phyloP scores from a whole-genome alignment of 2,797 vertebrate species.

The Argya squamiceps region DNA sequence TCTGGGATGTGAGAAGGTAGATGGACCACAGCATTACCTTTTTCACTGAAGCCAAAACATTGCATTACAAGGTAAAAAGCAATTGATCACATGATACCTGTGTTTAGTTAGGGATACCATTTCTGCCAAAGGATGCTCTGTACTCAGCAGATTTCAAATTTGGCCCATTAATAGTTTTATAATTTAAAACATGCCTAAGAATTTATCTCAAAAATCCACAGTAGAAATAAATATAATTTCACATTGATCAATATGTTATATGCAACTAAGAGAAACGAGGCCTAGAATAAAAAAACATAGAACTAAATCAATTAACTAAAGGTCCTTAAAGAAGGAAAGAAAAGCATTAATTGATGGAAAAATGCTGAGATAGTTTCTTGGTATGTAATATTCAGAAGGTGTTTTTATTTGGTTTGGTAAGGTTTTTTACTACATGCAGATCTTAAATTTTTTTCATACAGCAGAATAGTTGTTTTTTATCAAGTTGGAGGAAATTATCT shows the following conservation, averaged over 20 bases:
- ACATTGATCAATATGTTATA: rapidly evolving
- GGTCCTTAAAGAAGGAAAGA: neutral
- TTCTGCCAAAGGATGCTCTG: neutral
- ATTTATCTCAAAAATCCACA: neutral
- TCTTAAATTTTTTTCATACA: neutral
- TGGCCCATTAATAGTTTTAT: neutral
- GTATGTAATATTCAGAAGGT: neutral
- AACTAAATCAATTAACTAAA: neutral
- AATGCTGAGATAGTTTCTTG: neutral
- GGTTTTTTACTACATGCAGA: rapidly evolving
- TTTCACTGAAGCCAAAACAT: neutral
- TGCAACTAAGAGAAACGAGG: neutral
- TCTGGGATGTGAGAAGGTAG: neutral
- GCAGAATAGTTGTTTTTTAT: rapidly evolving
- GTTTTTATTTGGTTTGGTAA: neutral
- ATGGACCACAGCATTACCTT: neutral
- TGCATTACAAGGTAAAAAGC: neutral
- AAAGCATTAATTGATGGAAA: neutral
- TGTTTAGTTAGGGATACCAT: rapidly evolving
- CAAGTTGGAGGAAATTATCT: neutral
- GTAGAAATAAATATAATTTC: neutral
- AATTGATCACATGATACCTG: no score
- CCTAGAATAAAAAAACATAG: neutral
- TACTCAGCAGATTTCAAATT: neutral
- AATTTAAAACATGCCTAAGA: neutral